Conservation (phyloP, 2,113 vertebrate species). For the Pachycephala philippinensis region DNA sequence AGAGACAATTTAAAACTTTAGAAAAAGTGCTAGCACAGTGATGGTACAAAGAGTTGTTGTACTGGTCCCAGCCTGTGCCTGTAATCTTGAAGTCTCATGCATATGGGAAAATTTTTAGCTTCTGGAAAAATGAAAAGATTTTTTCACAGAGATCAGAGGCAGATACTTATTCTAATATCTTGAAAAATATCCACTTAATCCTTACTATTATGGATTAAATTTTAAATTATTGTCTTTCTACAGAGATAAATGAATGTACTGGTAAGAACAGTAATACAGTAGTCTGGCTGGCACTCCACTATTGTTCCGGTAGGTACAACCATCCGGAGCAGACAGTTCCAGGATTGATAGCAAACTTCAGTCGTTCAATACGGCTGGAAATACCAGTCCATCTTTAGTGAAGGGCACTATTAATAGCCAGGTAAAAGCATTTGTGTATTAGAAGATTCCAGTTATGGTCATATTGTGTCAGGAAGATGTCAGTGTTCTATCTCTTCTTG, state of each 20-base stretch:
- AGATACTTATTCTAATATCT: neutral
- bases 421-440: constrained; percentile 74
- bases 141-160: neutral
- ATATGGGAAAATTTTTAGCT: neutral
- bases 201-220: neutral
- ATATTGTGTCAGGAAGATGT: constrained; percentile 69
- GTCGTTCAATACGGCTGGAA: constrained; percentile 33
- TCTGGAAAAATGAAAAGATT: neutral
- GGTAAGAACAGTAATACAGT: constrained; percentile 23
- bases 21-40: neutral
- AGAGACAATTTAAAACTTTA: neutral
- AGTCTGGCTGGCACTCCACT: constrained; percentile 44
- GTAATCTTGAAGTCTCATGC: neutral
- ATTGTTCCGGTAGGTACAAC: constrained; percentile 40
- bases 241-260: constrained; percentile 19
- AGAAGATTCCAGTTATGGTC: constrained; percentile 73
- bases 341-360: constrained; percentile 70
- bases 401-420: constrained; percentile 74
- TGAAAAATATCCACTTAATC: neutral
- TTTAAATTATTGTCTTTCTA: constrained; percentile 16
- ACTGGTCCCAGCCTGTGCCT: neutral
- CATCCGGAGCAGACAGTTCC: constrained; percentile 46
- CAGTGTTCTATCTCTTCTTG: constrained; percentile 63
- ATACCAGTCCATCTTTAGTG: constrained; percentile 61
- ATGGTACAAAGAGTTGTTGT: neutral